Evolutionary conservation across 92 coral and sea anemone genomes (phyloP), one percentile per base, ranked within the genome.

Genomic region (Blastomussa wellsi): DNA sequence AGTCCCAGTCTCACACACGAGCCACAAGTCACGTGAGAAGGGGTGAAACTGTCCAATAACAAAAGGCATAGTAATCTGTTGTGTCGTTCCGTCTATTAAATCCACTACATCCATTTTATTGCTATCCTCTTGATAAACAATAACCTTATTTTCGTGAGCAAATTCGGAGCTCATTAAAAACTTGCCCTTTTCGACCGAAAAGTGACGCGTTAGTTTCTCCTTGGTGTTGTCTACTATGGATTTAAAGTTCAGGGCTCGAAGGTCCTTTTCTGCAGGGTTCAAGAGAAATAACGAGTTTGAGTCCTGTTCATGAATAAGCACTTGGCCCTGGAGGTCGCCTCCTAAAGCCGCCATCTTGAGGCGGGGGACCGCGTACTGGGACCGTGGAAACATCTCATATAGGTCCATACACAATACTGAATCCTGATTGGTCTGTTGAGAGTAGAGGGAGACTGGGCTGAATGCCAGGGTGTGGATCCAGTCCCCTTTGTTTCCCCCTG

Each of bases 41-140:
- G 96, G 93, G 79, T 94, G 97, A 79, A 94, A 87, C 85, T 93
- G 91, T 20, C 95, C 98, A 95, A 96, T 91, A 77, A 95, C 90
- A 87, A 96, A 96, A n/a, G 99, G 98, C 86, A 96, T 82, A n/a
- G 99, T 95, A 29, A 96, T 91, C 14, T 95, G 93, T 62, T 93
- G 93, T 3, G 92, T 89, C 72, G 90, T 86, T 32, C 88, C 88
- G 24, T 87, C 88, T 15, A 74, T 92, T 74, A 94, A 32, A 55
- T 94, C 93, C 37, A 96, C 87, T 2, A 96, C 83, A 71, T 96
- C 97, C 88, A 96, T 88, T 53, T 88, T 93, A 79, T 96, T 93
- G 85, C 97, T 95, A 81, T 90, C 86, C 42, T 95, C 92, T 65
- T 95, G 92, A 78, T 87, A 95, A 77, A 94, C 78, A 10, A 86